A percentile compares a stretch with the other conserved stretches of the same genome.
Conservation (phyloP, 2,797 vertebrate species). For the Melanotaenia parkinsoni region DNA sequence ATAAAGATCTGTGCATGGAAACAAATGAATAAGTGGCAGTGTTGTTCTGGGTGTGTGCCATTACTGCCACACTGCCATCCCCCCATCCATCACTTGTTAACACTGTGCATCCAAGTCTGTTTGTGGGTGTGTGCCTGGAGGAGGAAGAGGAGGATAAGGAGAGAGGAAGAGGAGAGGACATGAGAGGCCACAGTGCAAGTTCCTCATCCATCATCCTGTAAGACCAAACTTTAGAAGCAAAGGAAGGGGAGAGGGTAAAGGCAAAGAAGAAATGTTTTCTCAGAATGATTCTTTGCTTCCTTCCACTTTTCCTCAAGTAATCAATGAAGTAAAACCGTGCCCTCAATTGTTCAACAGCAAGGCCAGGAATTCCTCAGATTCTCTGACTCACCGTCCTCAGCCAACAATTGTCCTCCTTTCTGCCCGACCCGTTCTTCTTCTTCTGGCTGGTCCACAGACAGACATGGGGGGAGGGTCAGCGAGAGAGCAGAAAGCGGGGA, state of each 20-base stretch:
- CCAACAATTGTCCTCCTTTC: constrained; percentile 33
- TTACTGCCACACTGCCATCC: constrained; percentile 74
- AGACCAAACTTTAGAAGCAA: constrained; percentile 63
- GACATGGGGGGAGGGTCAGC: constrained; percentile 26
- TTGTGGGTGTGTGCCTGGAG: constrained; percentile 35
- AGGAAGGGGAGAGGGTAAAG: constrained; percentile 45
- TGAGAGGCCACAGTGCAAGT: constrained; percentile 74
- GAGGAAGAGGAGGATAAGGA: constrained; percentile 63
- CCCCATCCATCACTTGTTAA: constrained; percentile 79
- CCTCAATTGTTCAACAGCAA: constrained; percentile 48
- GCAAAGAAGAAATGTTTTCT: constrained; percentile 69
- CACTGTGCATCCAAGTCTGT: constrained; percentile 49
- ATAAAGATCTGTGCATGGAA: constrained; percentile 69
- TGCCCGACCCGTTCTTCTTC: constrained; percentile 23
- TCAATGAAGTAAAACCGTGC: constrained; percentile 58
- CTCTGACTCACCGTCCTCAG: constrained; percentile 44
- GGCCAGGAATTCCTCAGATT: constrained; percentile 69
- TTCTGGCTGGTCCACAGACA: constrained; percentile 44
- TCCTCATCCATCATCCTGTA: constrained; percentile 72
- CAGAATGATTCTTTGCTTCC: constrained; percentile 69
- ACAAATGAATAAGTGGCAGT: constrained; percentile 68
- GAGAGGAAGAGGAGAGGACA: constrained; percentile 72
- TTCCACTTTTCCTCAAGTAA: constrained; percentile 60
- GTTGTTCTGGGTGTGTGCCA: constrained; percentile 71
- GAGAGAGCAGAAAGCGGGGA: constrained; percentile 15